Percentiles rank a stretch among this genome's conserved stretches.
phyloP scores from a whole-genome alignment of 2,888 invertebrate species.

The Dasysyrphus tricinctus region DNA sequence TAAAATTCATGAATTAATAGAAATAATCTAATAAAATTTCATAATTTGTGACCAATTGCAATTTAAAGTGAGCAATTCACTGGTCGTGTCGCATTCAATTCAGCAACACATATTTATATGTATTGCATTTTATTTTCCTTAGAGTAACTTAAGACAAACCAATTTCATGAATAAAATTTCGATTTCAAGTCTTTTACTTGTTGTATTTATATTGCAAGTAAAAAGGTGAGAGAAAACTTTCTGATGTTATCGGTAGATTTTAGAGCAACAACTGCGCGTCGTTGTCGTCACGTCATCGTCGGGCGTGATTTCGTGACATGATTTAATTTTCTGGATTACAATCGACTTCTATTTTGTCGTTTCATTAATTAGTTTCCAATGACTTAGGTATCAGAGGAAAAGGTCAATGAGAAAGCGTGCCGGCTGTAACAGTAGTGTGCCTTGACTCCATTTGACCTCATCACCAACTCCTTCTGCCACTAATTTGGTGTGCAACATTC shows the following conservation, averaged over 20 bases:
- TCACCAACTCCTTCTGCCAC: slow-evolving; percentile 15
- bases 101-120: too few species aligned
- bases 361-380: slow-evolving; percentile 57
- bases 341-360: slow-evolving; percentile 34
- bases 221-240: slow-evolving; percentile 42
- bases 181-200: too few species aligned
- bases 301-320: slow-evolving; percentile 54
- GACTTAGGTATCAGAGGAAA: background rate
- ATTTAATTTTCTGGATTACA: slow-evolving; percentile 28
- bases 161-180: too few species aligned
- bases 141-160: too few species aligned
- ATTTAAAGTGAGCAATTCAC: too few species aligned
- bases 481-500: slow-evolving; percentile 49
- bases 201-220: background rate
- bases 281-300: background rate
- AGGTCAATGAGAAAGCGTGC: slow-evolving; percentile 58
- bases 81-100: too few species aligned
- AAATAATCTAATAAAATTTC: too few species aligned
- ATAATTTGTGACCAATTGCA: too few species aligned
- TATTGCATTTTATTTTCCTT: too few species aligned
- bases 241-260: slow-evolving; percentile 34
- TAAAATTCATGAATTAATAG: too few species aligned
- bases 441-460: slow-evolving; percentile 55
- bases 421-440: slow-evolving; percentile 37
- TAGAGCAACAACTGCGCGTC: background rate